Base-by-base conservation (phyloP, 1,140 invertebrate genomes). In the Alviniconcha marisindica region DNA sequence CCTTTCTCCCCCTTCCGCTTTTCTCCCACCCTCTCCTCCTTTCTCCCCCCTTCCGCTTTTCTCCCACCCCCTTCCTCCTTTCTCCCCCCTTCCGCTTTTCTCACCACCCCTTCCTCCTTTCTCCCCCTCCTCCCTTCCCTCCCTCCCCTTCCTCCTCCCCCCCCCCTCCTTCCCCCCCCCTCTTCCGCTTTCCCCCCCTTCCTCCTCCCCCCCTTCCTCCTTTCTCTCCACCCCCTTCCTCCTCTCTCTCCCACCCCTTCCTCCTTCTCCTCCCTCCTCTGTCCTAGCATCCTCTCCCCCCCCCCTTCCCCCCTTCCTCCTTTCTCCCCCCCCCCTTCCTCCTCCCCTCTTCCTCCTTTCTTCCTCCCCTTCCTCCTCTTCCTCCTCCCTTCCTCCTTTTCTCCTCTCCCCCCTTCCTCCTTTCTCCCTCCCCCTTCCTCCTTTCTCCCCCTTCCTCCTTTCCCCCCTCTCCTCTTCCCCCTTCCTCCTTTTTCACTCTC, bases 181-280 rank as follows among this genome's bases (percentile, higher is more conserved):
- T 54, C 42, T 77, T 44, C 76, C 31, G 40, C 44, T 44, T 77
- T 21, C 21, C 44, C 66, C 56, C 40, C 74, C 74, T 74, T 82
- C 51, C 48, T 76, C 81, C 63, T 83, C 81, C 36, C 36, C 31
- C 21, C 15, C 48, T 44, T 24, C 42, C 28, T 21, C 18, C 28
- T 66, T 10, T 31, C 28, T 28, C n/a, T 66, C 79, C 40, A 28
- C 42, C n/a, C 28, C 28, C n/a, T n/a, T 66, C 28, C 18, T n/a
- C n/a, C 60, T n/a, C 28, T n/a, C n/a, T 66, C 21, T 66, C 7
- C n/a, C 60, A 7, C 12, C 24, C 12, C 31, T 36, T 63, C 60
- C 60, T 44, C 54, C 28, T 12, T n/a, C 44, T 60, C 33, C 10
- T 44, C 56, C 21, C 24, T 36, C 40, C 44, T 48, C 14, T 48